These are phyloP conservation scores for Tinea pellionella DNA, from an alignment of 2,888 invertebrate species.

Conservation along the genomic window DNA sequence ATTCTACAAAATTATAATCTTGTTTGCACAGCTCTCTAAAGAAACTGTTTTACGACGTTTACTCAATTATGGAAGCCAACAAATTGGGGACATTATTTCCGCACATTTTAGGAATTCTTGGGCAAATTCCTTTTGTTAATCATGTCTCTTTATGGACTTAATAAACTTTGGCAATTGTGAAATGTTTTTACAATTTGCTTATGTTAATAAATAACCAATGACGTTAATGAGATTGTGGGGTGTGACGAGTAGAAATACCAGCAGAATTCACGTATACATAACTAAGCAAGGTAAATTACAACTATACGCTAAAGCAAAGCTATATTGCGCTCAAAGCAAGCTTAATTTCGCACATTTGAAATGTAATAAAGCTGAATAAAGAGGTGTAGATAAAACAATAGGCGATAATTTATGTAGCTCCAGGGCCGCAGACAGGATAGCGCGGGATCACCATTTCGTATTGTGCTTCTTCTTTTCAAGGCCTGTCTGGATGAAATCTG, in stretches of 20 bases:
- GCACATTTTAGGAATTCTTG: slow-evolving; percentile 21
- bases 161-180: background rate
- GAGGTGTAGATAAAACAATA: slow-evolving; percentile 48
- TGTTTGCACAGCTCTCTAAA: slow-evolving; percentile 29
- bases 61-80: slow-evolving; percentile 27
- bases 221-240: background rate
- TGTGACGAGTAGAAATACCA: background rate
- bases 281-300: no score
- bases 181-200: background rate
- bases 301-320: background rate
- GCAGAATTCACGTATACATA: background rate
- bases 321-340: background rate
- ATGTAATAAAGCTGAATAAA: slow-evolving; percentile 13
- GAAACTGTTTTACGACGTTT: slow-evolving; percentile 26
- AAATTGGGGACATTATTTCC: slow-evolving; percentile 28
- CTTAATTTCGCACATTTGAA: slow-evolving; percentile 6
- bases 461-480: slow-evolving; percentile 36
- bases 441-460: slow-evolving; percentile 36
- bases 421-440: slow-evolving; percentile 10
- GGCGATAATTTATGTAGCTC: slow-evolving; percentile 37
- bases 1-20: slow-evolving; percentile 30
- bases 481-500: slow-evolving; percentile 49
- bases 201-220: background rate
- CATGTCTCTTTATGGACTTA: slow-evolving; percentile 14
- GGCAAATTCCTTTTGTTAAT: slow-evolving; percentile 20